Conservation (phyloP, 2,113 vertebrate genomes). For the Phaethornis superciliosus region DNA sequence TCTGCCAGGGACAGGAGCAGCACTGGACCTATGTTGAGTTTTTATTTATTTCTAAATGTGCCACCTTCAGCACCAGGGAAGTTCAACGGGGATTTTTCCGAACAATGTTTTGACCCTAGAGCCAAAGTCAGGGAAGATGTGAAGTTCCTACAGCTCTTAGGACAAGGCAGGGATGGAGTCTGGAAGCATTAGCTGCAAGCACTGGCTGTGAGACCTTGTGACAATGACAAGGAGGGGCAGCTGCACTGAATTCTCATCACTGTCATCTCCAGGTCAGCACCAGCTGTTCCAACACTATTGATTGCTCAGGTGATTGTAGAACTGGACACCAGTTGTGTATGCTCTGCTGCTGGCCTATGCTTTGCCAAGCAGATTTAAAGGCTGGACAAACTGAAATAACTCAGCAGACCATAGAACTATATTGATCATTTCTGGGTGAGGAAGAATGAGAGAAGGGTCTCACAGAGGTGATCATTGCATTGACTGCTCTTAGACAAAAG, state of each 20-base stretch:
- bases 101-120: not conserved
- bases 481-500: not conserved
- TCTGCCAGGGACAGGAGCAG: not conserved
- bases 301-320: not conserved
- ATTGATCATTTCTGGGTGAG: not conserved
- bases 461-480: not conserved
- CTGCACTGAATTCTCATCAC: not conserved
- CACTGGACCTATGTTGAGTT: not conserved
- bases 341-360: not conserved
- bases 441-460: not conserved
- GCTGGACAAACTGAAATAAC: not conserved
- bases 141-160: not conserved
- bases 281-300: fast-evolving
- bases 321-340: not conserved
- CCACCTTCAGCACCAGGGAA: not conserved
- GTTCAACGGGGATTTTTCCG: not conserved
- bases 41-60: not conserved
- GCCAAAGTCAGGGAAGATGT: not conserved
- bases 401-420: not conserved
- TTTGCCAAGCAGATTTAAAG: not conserved
- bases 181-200: not conserved
- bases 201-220: not conserved
- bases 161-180: not conserved
- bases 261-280: not conserved
- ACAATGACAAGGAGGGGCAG: not conserved